Evolutionary conservation across 1,140 invertebrate species (phyloP).

Genomic region (Bombyx mandarina): DNA sequence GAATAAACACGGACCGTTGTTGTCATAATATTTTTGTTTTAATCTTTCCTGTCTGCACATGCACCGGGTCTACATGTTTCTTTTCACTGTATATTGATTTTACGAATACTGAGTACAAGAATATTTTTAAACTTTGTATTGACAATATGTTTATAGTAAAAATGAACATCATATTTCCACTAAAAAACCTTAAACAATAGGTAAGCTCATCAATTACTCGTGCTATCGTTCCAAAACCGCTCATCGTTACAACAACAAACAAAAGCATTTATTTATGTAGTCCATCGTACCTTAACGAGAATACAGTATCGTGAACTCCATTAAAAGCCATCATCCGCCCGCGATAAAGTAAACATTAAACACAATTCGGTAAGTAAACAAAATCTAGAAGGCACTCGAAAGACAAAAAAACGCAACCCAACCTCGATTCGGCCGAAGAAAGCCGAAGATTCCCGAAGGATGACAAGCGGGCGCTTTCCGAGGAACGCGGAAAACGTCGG

Average conservation of each 20-base stretch:
- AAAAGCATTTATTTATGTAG: no score
- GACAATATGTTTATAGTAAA: neutral
- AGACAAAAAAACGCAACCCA: neutral
- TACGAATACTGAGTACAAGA: neutral
- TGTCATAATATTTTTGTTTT: conserved; percentile 2
- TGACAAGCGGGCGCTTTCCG: conserved; percentile 60
- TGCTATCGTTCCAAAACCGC: no score
- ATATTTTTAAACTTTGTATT: neutral
- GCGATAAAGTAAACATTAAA: neutral
- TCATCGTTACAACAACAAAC: no score
- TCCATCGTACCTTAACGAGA: no score
- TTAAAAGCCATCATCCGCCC: no score
- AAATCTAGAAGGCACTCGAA: neutral
- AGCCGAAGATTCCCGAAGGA: conserved; percentile 50
- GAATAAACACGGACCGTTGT: conserved; percentile 1
- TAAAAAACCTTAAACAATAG: no score
- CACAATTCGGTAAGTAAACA: neutral
- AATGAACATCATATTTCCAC: no score
- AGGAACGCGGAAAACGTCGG: conserved; percentile 67
- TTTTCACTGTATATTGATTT: no score
- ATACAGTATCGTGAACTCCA: no score
- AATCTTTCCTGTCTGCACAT: neutral
- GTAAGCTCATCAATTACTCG: no score
- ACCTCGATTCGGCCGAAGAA: conserved; percentile 29
- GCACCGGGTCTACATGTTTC: neutral